A percentile compares a stretch with the other conserved stretches of the same genome.
These are phyloP conservation scores for Hybos culiciformis DNA, from an alignment of 2,888 invertebrate genomes.

Conservation along the genomic window DNA sequence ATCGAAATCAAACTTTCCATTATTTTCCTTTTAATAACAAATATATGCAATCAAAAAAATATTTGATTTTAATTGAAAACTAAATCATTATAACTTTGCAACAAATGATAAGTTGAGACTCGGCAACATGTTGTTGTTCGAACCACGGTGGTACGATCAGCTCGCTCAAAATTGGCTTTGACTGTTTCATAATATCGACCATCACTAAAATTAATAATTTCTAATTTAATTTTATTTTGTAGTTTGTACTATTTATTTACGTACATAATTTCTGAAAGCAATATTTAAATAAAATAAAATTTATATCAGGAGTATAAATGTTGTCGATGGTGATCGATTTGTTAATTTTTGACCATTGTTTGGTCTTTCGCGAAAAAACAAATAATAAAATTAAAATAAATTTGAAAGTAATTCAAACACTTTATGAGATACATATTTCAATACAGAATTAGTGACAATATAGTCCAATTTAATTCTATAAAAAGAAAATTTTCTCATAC, in stretches of 20 bases:
- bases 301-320: background rate
- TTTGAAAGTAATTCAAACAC: too few species aligned
- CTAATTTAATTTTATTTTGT: conserved; percentile 1
- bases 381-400: too few species aligned
- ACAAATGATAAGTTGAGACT: conserved; percentile 84
- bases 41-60: conserved; percentile 34
- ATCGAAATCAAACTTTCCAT: background rate
- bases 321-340: background rate
- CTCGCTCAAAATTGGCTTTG: conserved; percentile 97
- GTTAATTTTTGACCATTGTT: background rate
- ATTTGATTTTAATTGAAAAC: conserved; percentile 71
- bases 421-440: too few species aligned
- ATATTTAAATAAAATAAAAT: background rate
- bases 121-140: conserved; percentile 92
- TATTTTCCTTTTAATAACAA: conserved; percentile 12
- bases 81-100: conserved; percentile 86
- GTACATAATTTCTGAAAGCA: conserved; percentile 2
- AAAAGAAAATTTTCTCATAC: too few species aligned
- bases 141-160: conserved; percentile 92
- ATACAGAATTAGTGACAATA: too few species aligned
- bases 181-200: conserved; percentile 99
- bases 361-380: too few species aligned
- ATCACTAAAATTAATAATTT: conserved; percentile 59
- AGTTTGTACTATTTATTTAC: too few species aligned
- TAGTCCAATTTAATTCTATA: too few species aligned